Base-by-base conservation (phyloP, 2,888 invertebrate species). In the Pseudococcus viburni region DNA sequence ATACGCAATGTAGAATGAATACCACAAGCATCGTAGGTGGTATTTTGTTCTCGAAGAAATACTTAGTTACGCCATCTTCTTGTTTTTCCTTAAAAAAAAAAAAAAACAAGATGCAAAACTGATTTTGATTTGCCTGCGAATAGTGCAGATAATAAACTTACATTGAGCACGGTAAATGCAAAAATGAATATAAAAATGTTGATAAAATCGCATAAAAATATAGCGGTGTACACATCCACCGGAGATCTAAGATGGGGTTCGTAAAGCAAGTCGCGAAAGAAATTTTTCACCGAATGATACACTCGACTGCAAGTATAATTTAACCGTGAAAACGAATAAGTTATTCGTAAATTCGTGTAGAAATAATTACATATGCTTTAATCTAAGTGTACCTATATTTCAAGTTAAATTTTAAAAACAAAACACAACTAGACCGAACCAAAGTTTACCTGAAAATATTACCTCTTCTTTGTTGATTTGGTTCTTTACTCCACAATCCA, bases 161-260 rank as follows among this genome's bases (percentile, higher is more conserved):
- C 98, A 90, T 98, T 99, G 93, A 99, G 99, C 0, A 98, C 96
- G 26, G 97, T 96, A 91, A 98, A 99, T 89, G 99, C 99, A 92
- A 99, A 97, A 89, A 99, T 95, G 89, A 99, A 94, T 42, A 99
- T 97, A 90, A 99, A 94, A 92, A 99, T 99, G 92, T 98, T 98
- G 91, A 98, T 95, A 92, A 99, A 99, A 92, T 99, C 99, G 92
- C 99, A 99, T 89, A 98, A 94, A 92, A 99, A 99, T 98, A 99
- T 99, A 91, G 96, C 95, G 0, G 98, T 98, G 92, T 99, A 99
- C n/a, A 99, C 97, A 92, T 99, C 98, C 4, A 96, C 96, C 39
- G 88, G 88, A 12, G 51, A 83, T 59, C 83, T 59, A 11, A 39
- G 15, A 19, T 77, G 26, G 4, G 22, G 46, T 9, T 88, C 55